These are phyloP conservation scores for Holacanthella duospinosa DNA, from an alignment of 2,888 invertebrate species.

Conservation along the genomic window DNA sequence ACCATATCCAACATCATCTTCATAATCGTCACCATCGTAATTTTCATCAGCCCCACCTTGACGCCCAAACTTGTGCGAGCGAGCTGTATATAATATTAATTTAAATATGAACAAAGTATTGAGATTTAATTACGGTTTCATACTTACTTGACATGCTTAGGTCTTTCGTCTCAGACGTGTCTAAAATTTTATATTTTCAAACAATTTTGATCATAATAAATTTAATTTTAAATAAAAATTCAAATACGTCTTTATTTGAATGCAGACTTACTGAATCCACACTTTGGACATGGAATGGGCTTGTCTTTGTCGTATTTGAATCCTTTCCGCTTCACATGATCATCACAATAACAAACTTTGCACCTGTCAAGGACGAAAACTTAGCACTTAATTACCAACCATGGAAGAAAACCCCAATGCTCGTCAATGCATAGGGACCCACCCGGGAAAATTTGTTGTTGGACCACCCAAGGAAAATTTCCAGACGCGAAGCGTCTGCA, in stretches of 20 bases:
- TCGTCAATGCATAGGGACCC: too few relatives aligned
- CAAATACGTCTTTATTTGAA: too few relatives aligned
- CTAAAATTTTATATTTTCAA: slow-evolving; percentile 51
- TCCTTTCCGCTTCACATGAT: slow-evolving; percentile 84
- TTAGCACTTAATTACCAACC: too few relatives aligned
- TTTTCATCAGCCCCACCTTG: slow-evolving; percentile 59
- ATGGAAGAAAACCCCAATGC: too few relatives aligned
- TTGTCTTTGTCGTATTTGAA: slow-evolving; percentile 77
- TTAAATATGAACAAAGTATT: background rate
- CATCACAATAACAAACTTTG: slow-evolving; percentile 92
- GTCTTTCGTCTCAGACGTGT: slow-evolving; percentile 86
- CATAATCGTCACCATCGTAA: slow-evolving; percentile 61
- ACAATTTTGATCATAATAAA: background rate
- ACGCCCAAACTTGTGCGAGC: slow-evolving; percentile 78
- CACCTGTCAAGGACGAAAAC: slow-evolving; percentile 57
- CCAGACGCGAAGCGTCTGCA: too few relatives aligned
- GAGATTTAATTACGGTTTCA: background rate
- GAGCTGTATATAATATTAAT: slow-evolving; percentile 47
- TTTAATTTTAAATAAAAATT: background rate
- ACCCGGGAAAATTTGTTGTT: too few relatives aligned
- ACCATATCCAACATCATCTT: slow-evolving; percentile 45
- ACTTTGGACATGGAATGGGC: slow-evolving; percentile 84
- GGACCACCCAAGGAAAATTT: too few relatives aligned
- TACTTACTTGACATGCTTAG: slow-evolving; percentile 84
- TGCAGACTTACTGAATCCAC: slow-evolving; percentile 43